Base-by-base conservation (phyloP, 2,888 invertebrate genomes). In the Minunthozetes semirufus region DNA sequence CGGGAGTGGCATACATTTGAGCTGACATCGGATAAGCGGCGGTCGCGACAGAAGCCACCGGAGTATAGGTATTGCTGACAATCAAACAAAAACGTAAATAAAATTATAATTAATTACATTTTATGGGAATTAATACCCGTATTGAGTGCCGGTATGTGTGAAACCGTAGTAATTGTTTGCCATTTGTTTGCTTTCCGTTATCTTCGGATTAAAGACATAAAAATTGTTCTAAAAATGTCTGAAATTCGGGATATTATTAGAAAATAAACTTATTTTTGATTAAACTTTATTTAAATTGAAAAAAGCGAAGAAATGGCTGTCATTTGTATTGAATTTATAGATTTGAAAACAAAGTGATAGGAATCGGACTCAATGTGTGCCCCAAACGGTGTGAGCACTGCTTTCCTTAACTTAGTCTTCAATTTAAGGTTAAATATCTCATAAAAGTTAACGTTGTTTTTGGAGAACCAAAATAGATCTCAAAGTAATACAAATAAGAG, bases 101-200 rank as follows among this genome's bases (percentile, higher is more conserved):
- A n/a, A n/a, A n/a, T n/a, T n/a, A n/a, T n/a, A n/a, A n/a, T 56
- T 25, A 56, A 29, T 72, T 59, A 53, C 56, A 5, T 19, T 5
- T 5, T 5, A 25, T 13, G 11, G 11, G 27, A 25, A 56, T 17
- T 74, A 76, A 38, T 66, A 78, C 77, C 90, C 91, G 84, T 93
- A 93, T 87, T 93, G 93, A 82, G 93, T 92, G 84, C 93, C 92
- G 82, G 92, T 91, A 85, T 93, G 93, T 82, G 92, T 91, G 88
- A 94, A 94, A 83, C 93, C 93, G 85, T 93, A 93, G 87, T 93
- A 94, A 88, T 94, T 94, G 87, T 93, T 93, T 85, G 92, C 33
- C 33, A 33, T 33, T 33, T 33, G 5, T 33, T 33, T 33, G 4
- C 33, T 33, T 9, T 33, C 33, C 4, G 5, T 33, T 33, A 33